These are phyloP conservation scores for Sakesphorus luctuosus DNA, from an alignment of 2,113 vertebrate species.

Conservation along the genomic window DNA sequence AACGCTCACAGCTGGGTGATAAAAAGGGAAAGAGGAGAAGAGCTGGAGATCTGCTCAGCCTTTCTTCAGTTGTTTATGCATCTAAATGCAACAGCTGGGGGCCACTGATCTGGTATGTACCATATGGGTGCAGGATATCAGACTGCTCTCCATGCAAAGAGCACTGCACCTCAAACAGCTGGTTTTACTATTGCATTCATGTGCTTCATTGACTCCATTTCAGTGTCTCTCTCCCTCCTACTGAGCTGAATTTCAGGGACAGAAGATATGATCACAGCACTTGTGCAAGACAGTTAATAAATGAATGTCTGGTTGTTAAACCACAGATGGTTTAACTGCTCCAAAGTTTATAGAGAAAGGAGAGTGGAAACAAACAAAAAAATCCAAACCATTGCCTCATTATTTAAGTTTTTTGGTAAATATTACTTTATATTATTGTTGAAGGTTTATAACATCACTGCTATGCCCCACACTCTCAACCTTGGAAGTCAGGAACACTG, in stretches of 20 bases:
- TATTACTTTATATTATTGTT: not conserved
- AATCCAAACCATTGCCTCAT: not conserved
- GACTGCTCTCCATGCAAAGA: fast-evolving
- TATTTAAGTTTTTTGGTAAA: slow-evolving; percentile 14
- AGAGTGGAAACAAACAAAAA: not conserved
- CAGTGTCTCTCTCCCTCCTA: not conserved
- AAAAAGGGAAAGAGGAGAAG: not conserved
- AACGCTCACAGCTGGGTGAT: not conserved
- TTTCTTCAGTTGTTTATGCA: not conserved
- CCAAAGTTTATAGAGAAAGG: not conserved
- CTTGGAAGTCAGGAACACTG: not conserved
- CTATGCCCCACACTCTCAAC: not conserved
- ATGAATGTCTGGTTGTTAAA: not conserved
- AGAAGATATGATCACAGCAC: not conserved
- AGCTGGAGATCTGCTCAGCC: not conserved
- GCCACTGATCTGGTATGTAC: fast-evolving
- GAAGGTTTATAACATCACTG: not conserved
- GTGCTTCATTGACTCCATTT: not conserved
- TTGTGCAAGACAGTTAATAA: not conserved
- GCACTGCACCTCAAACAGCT: not conserved
- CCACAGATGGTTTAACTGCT: not conserved
- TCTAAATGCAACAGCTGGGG: not conserved
- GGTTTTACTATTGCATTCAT: not conserved
- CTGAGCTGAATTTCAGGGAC: not conserved
- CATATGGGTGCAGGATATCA: fast-evolving